These are phyloP conservation scores for Tipula unca DNA, from an alignment of 2,888 invertebrate genomes.

Conservation along the genomic window DNA sequence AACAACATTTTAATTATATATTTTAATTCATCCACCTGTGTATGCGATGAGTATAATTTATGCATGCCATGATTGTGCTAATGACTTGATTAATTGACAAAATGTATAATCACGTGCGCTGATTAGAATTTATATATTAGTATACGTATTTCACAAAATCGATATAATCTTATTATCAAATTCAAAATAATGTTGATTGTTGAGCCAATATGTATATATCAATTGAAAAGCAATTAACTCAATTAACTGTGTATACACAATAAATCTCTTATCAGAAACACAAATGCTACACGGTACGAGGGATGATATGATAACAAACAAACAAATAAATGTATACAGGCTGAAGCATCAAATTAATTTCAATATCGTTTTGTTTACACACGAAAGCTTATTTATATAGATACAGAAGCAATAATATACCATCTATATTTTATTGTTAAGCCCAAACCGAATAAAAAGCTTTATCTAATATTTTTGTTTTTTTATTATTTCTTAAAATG, in stretches of 20 bases:
- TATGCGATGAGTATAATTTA: background rate
- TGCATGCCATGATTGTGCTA: background rate
- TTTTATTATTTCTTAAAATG: too few relatives aligned
- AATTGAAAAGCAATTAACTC: background rate
- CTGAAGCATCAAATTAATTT: background rate
- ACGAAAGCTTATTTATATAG: background rate
- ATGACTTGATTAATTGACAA: background rate
- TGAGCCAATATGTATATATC: background rate
- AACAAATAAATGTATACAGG: background rate
- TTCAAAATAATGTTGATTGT: background rate
- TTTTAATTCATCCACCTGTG: background rate
- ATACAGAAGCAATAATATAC: too few relatives aligned
- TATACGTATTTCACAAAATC: background rate
- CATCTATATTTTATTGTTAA: background rate
- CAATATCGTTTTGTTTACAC: background rate
- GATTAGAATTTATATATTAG: background rate
- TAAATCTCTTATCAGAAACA: background rate
- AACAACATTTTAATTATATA: background rate
- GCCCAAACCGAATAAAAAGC: background rate
- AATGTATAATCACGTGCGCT: background rate
- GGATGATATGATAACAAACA: background rate
- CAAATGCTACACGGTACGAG: too few relatives aligned
- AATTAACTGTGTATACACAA: background rate
- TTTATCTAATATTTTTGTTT: background rate
- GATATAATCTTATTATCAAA: background rate